Conservation (phyloP, 2,113 vertebrate genomes). For the Thinocorus orbignyianus region DNA sequence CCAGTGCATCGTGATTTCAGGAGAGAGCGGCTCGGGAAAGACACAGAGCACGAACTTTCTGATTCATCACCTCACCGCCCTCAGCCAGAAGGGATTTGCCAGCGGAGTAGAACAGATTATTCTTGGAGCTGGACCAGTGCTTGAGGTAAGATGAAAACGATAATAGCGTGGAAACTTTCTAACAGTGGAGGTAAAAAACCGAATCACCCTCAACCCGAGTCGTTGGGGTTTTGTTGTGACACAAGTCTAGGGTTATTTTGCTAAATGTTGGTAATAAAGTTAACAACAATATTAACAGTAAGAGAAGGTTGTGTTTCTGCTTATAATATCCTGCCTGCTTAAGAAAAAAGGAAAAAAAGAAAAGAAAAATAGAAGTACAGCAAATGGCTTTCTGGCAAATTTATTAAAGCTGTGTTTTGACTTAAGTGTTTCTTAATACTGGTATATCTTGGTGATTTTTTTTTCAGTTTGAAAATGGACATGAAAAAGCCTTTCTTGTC, state of each 20-base stretch:
- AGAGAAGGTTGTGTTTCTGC: neutral
- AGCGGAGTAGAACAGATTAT: conserved; percentile 99
- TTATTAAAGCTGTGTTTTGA: neutral
- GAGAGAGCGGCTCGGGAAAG: conserved; percentile 97
- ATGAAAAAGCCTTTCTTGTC: neutral
- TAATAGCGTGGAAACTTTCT: neutral
- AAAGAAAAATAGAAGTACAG: neutral
- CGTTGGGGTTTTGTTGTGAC: neutral
- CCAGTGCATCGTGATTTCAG: conserved; percentile 98
- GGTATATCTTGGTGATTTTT: neutral
- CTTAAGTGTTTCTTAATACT: neutral
- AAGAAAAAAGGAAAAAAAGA: neutral
- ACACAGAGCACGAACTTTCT: conserved; percentile 99
- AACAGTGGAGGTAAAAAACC: neutral
- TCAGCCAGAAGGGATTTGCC: conserved; percentile 98
- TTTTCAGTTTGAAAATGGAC: neutral
- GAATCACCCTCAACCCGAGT: neutral
- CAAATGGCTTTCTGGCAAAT: neutral
- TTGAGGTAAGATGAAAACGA: conserved; percentile 85
- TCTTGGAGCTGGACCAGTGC: conserved; percentile 95
- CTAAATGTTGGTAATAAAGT: neutral
- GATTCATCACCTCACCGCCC: conserved; percentile 97
- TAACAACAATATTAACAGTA: neutral
- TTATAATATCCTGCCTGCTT: neutral
- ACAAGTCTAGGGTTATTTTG: neutral